phyloP scores from a whole-genome alignment of 2,113 vertebrate species.

The Coreoperca whiteheadi region DNA sequence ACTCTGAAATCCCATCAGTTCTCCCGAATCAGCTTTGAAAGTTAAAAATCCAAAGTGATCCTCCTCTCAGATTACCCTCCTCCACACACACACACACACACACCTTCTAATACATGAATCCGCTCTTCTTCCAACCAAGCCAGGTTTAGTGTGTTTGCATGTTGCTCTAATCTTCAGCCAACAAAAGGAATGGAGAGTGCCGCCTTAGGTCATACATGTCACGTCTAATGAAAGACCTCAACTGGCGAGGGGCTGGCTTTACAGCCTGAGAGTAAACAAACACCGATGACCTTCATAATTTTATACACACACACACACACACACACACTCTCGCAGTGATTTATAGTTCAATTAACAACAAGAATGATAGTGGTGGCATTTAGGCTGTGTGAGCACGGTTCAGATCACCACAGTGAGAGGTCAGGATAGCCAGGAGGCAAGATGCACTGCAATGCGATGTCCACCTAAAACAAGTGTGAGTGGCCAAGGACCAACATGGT shows the following conservation, averaged over 20 bases:
- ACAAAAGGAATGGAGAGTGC: constrained; percentile 43
- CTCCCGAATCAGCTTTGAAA: constrained; percentile 62
- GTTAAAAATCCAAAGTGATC: constrained; percentile 56
- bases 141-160: constrained; percentile 28
- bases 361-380: constrained; percentile 67
- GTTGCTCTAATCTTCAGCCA: constrained; percentile 32
- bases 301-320: constrained; percentile 18
- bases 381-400: constrained; percentile 45
- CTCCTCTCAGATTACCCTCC: constrained; percentile 32
- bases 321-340: constrained; percentile 27
- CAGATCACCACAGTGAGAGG: constrained; percentile 31
- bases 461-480: constrained; percentile 9
- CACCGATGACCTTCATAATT: constrained; percentile 65
- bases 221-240: constrained; percentile 62
- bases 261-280: constrained; percentile 62
- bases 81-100: constrained; percentile 19
- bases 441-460: not conserved
- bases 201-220: constrained; percentile 63
- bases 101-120: not conserved
- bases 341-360: constrained; percentile 73
- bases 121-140: not conserved
- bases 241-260: constrained; percentile 34
- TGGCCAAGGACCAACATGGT: constrained; percentile 18
- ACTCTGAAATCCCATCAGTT: constrained; percentile 55
- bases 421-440: constrained; percentile 26